Conservation (phyloP, 2,797 vertebrate genomes). For the Parotocinclus haroldoi region DNA sequence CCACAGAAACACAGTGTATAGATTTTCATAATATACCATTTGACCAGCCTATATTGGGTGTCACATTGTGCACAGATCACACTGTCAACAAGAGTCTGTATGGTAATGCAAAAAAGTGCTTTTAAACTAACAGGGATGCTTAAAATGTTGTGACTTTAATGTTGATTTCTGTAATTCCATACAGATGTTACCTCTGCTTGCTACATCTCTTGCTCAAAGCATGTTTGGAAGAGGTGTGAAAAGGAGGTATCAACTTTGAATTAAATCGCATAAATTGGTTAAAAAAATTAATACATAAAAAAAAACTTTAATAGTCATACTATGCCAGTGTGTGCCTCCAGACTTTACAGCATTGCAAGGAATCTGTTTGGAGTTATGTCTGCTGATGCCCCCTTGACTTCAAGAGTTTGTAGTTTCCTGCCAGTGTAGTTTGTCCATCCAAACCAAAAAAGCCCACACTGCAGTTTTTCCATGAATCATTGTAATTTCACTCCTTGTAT, state of each 20-base stretch:
- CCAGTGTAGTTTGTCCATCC: constrained; percentile 14
- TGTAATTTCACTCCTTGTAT: constrained; percentile 66
- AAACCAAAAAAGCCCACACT: constrained; percentile 43
- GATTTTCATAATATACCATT: constrained; percentile 59
- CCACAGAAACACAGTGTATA: constrained; percentile 58
- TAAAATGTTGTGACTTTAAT: too few species aligned
- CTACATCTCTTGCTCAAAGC: too few species aligned
- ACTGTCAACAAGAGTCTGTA: too few species aligned
- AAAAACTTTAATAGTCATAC: too few species aligned
- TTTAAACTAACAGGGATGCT: too few species aligned
- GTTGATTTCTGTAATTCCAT: too few species aligned
- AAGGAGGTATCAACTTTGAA: too few species aligned
- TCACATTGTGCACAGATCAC: constrained; percentile 6
- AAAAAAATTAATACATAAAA: too few species aligned
- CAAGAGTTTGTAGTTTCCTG: constrained; percentile 26
- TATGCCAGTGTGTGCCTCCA: constrained; percentile 6
- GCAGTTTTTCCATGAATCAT: constrained; percentile 56
- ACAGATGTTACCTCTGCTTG: too few species aligned
- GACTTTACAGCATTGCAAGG: neutral
- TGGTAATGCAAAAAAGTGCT: too few species aligned
- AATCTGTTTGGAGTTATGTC: neutral
- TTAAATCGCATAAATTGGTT: too few species aligned
- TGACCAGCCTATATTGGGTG: constrained; percentile 55
- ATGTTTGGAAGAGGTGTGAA: too few species aligned
- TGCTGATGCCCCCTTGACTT: constrained; percentile 9